Percentiles rank a stretch among this genome's conserved stretches.
Evolutionary conservation across 92 coral and sea anemone species (phyloP).

Genomic region (Umimayanthus chanpuru): DNA sequence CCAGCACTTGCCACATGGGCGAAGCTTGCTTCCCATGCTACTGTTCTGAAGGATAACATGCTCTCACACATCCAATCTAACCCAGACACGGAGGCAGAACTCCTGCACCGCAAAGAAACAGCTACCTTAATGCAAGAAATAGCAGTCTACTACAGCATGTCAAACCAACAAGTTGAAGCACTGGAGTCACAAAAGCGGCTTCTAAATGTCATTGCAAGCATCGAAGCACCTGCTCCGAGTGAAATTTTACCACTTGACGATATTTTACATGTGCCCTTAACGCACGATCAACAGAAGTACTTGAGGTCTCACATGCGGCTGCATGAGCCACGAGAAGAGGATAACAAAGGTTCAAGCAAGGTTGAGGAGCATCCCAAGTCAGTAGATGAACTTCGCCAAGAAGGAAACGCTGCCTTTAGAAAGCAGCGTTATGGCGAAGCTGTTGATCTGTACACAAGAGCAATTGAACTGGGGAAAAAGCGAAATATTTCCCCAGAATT

Average conservation of each 20-base stretch:
- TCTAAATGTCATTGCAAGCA: background rate
- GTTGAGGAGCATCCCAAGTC: background rate
- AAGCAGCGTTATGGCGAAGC: conserved; percentile 4
- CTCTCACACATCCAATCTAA: background rate
- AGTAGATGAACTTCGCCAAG: conserved; percentile 4
- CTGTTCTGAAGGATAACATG: background rate
- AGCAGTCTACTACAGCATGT: background rate
- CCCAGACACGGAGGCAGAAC: background rate
- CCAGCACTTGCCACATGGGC: background rate
- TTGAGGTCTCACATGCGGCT: background rate
- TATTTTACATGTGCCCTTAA: background rate
- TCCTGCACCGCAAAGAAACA: conserved; percentile 1
- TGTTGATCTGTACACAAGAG: background rate
- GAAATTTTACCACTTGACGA: background rate
- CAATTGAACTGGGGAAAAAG: background rate
- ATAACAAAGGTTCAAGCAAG: background rate
- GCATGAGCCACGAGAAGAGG: too few relatives aligned
- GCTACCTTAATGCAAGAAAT: conserved; percentile 9
- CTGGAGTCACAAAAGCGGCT: conserved; percentile 9
- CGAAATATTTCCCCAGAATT: background rate
- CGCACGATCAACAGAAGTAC: background rate
- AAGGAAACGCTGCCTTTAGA: conserved; percentile 13
- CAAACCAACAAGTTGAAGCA: background rate
- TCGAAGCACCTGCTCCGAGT: background rate
- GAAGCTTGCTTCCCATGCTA: conserved; percentile 14